Percentiles rank a stretch among this genome's conserved stretches.
Conservation (phyloP, 2,888 invertebrate genomes). For the Zootermopsis nevadensis region DNA sequence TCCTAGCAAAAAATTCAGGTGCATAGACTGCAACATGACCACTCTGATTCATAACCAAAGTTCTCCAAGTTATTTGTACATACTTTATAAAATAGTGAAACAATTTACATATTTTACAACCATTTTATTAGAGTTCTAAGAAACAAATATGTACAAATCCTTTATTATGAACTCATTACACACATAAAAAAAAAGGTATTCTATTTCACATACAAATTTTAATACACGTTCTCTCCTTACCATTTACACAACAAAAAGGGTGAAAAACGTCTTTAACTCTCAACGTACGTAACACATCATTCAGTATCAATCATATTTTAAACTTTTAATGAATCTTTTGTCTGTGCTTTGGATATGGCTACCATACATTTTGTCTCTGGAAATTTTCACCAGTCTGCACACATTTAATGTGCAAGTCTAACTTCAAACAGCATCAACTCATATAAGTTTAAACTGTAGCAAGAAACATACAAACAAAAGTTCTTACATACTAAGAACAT, state of each 20-base stretch:
- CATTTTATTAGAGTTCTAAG: neutral
- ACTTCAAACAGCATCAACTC: too few relatives aligned
- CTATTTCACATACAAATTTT: neutral
- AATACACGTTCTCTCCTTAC: neutral
- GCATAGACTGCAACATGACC: too few relatives aligned
- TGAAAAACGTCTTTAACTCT: neutral
- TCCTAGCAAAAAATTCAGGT: too few relatives aligned
- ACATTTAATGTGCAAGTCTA: too few relatives aligned
- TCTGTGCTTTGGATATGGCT: neutral
- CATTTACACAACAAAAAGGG: neutral
- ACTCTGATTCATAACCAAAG: too few relatives aligned
- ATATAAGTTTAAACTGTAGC: too few relatives aligned
- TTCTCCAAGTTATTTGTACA: too few relatives aligned
- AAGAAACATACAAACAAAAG: too few relatives aligned
- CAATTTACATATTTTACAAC: neutral
- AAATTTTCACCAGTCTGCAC: neutral
- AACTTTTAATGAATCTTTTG: neutral
- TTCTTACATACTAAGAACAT: too few relatives aligned
- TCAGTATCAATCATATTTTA: neutral
- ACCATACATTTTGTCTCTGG: neutral
- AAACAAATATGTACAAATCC: slow-evolving; percentile 3
- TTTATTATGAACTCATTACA: neutral
- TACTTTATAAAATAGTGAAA: too few relatives aligned
- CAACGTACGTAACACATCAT: neutral
- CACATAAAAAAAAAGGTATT: neutral